Conservation (phyloP, 2,797 vertebrate genomes). For the Sylvilagus floridanus region DNA sequence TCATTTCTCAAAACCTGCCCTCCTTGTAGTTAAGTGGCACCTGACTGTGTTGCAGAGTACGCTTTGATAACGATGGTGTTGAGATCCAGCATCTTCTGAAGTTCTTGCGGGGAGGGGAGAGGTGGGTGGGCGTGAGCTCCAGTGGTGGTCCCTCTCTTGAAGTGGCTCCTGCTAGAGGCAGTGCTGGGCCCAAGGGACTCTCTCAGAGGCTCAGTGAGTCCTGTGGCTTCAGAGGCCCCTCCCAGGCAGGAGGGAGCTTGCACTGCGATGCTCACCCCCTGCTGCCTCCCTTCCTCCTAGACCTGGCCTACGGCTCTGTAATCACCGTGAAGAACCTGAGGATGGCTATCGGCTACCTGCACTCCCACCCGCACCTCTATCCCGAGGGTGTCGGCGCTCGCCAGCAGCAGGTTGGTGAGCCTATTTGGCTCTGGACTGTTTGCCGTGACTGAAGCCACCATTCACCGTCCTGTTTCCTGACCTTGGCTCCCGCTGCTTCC, state of each 20-base stretch:
- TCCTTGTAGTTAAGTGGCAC: too few species aligned
- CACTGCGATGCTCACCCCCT: background rate
- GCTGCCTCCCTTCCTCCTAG: conserved; percentile 83
- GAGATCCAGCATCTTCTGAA: background rate
- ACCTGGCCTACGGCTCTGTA: conserved; percentile 95
- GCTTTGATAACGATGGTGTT: background rate
- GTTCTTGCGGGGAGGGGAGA: background rate
- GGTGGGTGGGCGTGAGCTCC: background rate
- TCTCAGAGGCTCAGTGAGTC: background rate
- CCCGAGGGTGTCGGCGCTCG: conserved; percentile 95
- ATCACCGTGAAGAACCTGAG: conserved; percentile 96
- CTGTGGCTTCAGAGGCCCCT: background rate
- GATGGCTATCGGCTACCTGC: conserved; percentile 97
- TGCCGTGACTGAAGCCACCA: accelerated
- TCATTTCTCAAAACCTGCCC: too few species aligned
- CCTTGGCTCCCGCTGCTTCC: accelerated
- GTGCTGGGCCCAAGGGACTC: background rate
- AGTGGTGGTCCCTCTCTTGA: background rate
- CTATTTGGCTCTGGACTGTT: accelerated
- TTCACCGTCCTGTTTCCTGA: accelerated
- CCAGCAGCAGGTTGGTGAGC: conserved; percentile 95
- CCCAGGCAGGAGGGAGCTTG: conserved; percentile 85
- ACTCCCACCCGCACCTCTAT: conserved; percentile 98
- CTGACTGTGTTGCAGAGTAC: background rate
- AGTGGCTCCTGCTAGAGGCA: background rate